Percentiles rank a stretch among this genome's conserved stretches.
These are phyloP conservation scores for Leptogaster cylindrica DNA, from an alignment of 2,888 invertebrate genomes.

Conservation along the genomic window DNA sequence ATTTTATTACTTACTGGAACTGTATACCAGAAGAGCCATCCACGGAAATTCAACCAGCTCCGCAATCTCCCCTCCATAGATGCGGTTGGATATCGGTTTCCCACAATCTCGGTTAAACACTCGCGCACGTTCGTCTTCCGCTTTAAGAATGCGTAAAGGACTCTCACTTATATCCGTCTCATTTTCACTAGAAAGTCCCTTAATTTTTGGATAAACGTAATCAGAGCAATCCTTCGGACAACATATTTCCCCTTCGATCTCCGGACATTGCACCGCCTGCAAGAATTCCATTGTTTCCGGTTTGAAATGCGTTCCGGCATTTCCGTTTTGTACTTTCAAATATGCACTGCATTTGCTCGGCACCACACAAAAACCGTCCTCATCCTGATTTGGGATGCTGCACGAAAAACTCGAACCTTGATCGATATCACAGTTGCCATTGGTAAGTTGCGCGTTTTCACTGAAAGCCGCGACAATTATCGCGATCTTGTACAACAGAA, in stretches of 20 bases:
- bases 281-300: slow-evolving; percentile 57
- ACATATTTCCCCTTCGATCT: slow-evolving; percentile 23
- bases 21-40: slow-evolving; percentile 68
- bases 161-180: too few species aligned
- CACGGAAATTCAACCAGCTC: slow-evolving; percentile 72
- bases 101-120: too few species aligned
- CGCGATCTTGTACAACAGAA: slow-evolving; percentile 42
- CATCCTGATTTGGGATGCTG: slow-evolving; percentile 59
- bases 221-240: slow-evolving; percentile 9
- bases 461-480: slow-evolving; percentile 44
- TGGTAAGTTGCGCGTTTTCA: slow-evolving; percentile 31
- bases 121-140: too few species aligned
- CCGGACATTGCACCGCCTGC: slow-evolving; percentile 58
- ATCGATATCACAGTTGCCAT: slow-evolving; percentile 22
- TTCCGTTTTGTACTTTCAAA: slow-evolving; percentile 55
- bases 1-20: slow-evolving; percentile 63
- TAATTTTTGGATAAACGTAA: slow-evolving; percentile 16
- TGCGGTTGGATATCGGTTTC: slow-evolving; percentile 62
- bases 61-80: slow-evolving; percentile 68
- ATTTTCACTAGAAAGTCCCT: background rate
- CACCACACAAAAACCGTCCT: slow-evolving; percentile 55
- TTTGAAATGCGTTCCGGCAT: slow-evolving; percentile 52
- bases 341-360: slow-evolving; percentile 56
- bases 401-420: slow-evolving; percentile 51
- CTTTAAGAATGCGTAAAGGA: too few species aligned